These are phyloP conservation scores for Astropecten irregularis DNA, from an alignment of 53 echinoderm and acorn worm genomes.

Conservation along the genomic window DNA sequence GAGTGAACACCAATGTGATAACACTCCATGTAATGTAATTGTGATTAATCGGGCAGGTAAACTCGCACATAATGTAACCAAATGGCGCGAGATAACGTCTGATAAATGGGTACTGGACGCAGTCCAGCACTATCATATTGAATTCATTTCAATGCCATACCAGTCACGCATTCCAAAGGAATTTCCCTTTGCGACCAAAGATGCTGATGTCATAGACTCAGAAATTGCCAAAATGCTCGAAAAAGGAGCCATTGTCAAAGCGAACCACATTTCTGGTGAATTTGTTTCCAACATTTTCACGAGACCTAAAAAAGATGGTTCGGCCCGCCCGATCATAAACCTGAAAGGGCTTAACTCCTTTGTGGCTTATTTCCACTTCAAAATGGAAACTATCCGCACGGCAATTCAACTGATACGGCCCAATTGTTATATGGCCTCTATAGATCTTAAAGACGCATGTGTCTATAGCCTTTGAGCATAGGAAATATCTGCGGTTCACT, in stretches of 20 bases:
- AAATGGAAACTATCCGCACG: slow-evolving; percentile 53
- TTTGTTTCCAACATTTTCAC: slow-evolving; percentile 50
- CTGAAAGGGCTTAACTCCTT: slow-evolving; percentile 21
- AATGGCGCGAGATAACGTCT: neutral
- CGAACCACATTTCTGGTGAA: neutral
- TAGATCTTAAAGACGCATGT: slow-evolving; percentile 67
- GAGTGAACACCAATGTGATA: no score
- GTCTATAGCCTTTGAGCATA: slow-evolving; percentile 17
- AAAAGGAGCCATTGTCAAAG: neutral
- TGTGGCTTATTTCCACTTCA: slow-evolving; percentile 51
- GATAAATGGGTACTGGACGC: slow-evolving; percentile 14
- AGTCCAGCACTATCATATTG: slow-evolving; percentile 26
- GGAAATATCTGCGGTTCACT: slow-evolving; percentile 38
- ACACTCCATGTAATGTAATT: no score
- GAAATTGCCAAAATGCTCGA: slow-evolving; percentile 28
- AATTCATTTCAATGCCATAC: neutral
- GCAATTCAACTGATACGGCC: slow-evolving; percentile 17
- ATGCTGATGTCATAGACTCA: neutral
- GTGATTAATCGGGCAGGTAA: neutral
- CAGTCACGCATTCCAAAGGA: neutral
- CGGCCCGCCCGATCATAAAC: slow-evolving; percentile 29
- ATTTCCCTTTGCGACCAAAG: neutral
- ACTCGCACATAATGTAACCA: neutral
- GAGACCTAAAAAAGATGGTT: slow-evolving; percentile 52
- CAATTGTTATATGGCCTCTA: slow-evolving; percentile 32